Percentiles rank a stretch among this genome's conserved stretches.
These are phyloP conservation scores for Lerista edwardsae DNA, from an alignment of 2,797 vertebrate genomes.

Conservation along the genomic window DNA sequence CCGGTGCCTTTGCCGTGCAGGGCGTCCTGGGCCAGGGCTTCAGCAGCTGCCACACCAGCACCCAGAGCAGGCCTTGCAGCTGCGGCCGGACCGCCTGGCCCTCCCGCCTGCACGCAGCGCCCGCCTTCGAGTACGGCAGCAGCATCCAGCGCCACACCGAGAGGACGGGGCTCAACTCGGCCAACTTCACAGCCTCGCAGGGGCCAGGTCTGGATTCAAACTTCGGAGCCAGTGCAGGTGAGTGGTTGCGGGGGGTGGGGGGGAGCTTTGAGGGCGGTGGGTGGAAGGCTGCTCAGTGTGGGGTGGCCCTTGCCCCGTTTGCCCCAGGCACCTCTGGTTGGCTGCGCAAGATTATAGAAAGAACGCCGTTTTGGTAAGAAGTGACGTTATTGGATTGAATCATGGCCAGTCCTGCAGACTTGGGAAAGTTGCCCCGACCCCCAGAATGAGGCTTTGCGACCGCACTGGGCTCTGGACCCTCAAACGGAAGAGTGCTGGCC, in stretches of 20 bases:
- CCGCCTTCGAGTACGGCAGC: slow-evolving; percentile 73
- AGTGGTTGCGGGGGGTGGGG: slow-evolving; percentile 5
- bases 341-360: too few species aligned
- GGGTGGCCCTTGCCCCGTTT: not conserved
- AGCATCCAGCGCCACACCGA: slow-evolving; percentile 61
- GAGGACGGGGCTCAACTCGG: slow-evolving; percentile 49
- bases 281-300: not conserved
- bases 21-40: not conserved
- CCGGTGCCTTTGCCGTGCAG: not conserved
- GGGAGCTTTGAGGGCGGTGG: too few species aligned
- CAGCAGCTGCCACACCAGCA: slow-evolving; percentile 3
- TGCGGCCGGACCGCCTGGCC: not conserved
- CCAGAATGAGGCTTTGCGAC: too few species aligned
- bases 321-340: too few species aligned
- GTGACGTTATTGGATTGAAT: too few species aligned
- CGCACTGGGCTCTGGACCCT: too few species aligned
- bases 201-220: slow-evolving; percentile 86
- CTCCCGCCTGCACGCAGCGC: slow-evolving; percentile 58
- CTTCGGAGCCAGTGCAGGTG: slow-evolving; percentile 87
- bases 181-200: slow-evolving; percentile 63
- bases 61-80: not conserved
- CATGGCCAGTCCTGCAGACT: too few species aligned
- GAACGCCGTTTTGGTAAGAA: too few species aligned
- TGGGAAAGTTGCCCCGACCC: too few species aligned
- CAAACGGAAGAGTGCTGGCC: too few species aligned